A percentile compares a stretch with the other conserved stretches of the same genome.
Conservation (phyloP, 92 coral and sea anemone species). For the Porites divaricata region DNA sequence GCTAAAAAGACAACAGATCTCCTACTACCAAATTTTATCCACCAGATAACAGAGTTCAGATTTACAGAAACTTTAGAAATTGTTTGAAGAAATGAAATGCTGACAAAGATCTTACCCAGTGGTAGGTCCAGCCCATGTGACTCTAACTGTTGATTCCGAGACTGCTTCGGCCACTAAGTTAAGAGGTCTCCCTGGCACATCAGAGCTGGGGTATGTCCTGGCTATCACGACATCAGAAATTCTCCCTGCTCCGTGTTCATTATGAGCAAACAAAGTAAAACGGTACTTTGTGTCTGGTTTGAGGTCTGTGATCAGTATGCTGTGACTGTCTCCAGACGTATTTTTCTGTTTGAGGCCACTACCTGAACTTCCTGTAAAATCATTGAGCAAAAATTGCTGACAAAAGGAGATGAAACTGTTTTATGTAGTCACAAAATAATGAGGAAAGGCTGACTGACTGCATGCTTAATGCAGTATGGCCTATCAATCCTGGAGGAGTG, state of each 20-base stretch:
- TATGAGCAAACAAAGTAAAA: conserved; percentile 65
- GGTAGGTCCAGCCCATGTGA: conserved; percentile 77
- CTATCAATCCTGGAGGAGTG: too few species aligned
- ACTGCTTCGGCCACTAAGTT: conserved; percentile 62
- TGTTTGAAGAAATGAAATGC: too few species aligned
- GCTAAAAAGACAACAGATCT: too few species aligned
- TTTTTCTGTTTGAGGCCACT: neutral
- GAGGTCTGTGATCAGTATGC: conserved; percentile 47
- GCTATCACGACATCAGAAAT: conserved; percentile 33
- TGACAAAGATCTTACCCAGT: conserved; percentile 55
- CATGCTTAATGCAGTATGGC: too few species aligned
- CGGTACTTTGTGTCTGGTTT: conserved; percentile 53
- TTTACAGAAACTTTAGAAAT: too few species aligned
- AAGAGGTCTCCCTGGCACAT: conserved; percentile 61
- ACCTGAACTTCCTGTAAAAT: neutral
- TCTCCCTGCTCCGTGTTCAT: conserved; percentile 47
- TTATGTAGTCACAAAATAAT: too few species aligned
- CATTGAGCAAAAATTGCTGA: neutral
- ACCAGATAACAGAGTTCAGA: too few species aligned
- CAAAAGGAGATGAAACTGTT: too few species aligned
- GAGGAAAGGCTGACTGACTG: too few species aligned
- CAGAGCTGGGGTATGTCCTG: conserved; percentile 48
- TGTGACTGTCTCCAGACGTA: conserved; percentile 40
- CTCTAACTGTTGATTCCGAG: conserved; percentile 68
- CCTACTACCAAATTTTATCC: too few species aligned